A percentile compares a stretch with the other conserved stretches of the same genome.
Conservation (phyloP, 1,140 invertebrate species). For the Arion vulgaris region DNA sequence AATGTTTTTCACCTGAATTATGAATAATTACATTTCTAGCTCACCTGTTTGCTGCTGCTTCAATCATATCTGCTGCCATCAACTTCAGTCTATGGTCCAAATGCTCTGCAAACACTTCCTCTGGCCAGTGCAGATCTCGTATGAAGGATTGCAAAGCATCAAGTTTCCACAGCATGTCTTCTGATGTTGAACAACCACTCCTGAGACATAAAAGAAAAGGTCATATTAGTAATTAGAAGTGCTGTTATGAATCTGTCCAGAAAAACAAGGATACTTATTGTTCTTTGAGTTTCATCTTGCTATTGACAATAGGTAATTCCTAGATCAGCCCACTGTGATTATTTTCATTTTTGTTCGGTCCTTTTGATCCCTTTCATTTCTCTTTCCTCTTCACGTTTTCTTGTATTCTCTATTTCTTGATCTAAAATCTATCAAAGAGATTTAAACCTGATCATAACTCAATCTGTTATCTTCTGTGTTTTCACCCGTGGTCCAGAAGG, state of each 20-base stretch:
- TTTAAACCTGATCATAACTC: too few species aligned
- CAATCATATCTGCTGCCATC: slow-evolving; percentile 99
- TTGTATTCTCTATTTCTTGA: too few species aligned
- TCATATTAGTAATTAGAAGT: slow-evolving; percentile 87
- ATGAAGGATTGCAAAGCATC: slow-evolving; percentile 99
- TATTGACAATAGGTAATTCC: neutral
- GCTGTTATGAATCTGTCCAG: slow-evolving; percentile 50
- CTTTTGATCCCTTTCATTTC: too few species aligned
- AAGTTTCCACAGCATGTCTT: slow-evolving; percentile 99
- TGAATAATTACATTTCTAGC: too few species aligned
- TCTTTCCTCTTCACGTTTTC: too few species aligned
- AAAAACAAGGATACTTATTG: neutral
- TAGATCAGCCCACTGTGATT: too few species aligned
- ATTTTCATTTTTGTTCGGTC: too few species aligned
- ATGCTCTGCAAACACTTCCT: slow-evolving; percentile 96
- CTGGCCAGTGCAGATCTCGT: slow-evolving; percentile 98
- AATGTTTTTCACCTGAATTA: too few species aligned
- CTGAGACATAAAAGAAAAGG: slow-evolving; percentile 44
- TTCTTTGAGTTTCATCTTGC: neutral
- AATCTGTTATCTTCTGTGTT: too few species aligned
- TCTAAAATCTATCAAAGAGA: too few species aligned
- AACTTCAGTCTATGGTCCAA: slow-evolving; percentile 96
- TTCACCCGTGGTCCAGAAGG: too few species aligned
- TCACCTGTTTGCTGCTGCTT: slow-evolving; percentile 95
- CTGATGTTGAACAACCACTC: slow-evolving; percentile 94